These are phyloP conservation scores for Agrochola lota DNA, from an alignment of 2,888 invertebrate genomes.

Conservation along the genomic window DNA sequence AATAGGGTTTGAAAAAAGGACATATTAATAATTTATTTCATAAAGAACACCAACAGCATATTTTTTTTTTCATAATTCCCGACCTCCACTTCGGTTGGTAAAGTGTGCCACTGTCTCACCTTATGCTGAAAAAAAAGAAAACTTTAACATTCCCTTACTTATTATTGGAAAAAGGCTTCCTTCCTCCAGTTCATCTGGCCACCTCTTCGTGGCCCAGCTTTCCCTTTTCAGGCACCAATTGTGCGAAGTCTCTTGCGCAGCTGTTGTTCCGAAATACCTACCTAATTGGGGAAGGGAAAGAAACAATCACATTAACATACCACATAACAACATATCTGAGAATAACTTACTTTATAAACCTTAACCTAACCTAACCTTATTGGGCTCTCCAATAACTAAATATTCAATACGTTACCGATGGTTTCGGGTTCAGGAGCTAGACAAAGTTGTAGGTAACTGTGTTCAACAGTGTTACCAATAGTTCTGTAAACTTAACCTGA, in stretches of 20 bases:
- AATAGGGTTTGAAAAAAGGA: not conserved
- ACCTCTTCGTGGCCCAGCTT: not conserved
- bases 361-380: not conserved
- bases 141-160: no score
- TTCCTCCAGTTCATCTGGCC: not conserved
- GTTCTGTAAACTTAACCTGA: constrained; percentile 40
- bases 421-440: constrained; percentile 3
- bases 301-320: not conserved
- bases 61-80: not conserved
- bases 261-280: not conserved
- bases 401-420: not conserved
- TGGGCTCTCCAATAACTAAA: not conserved
- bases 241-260: not conserved
- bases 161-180: not conserved
- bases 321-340: not conserved
- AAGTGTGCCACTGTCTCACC: no score
- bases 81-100: no score
- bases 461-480: constrained; percentile 31
- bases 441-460: constrained; percentile 32
- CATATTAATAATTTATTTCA: no score
- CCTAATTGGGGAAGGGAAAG: not conserved
- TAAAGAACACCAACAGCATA: not conserved
- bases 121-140: no score
- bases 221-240: not conserved
- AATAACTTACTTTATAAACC: not conserved